Base-by-base conservation (phyloP, 2,888 invertebrate species). In the Brachylomia viminalis region DNA sequence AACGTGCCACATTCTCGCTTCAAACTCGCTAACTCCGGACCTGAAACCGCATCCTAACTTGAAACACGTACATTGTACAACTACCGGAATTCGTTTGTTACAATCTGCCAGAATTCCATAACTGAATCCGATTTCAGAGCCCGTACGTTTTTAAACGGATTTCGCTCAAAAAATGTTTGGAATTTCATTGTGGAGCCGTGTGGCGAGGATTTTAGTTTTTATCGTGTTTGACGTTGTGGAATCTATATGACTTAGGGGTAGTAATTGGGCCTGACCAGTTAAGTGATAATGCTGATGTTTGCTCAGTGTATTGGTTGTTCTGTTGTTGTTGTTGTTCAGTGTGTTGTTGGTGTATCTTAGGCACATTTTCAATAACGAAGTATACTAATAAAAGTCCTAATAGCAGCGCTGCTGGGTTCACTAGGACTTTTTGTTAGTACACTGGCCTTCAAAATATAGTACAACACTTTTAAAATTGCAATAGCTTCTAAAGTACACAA, bases 21-120 rank as follows among this genome's bases (percentile, higher is more conserved):
- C 1, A n/a, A 83, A 72, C 72, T 76, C 82, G 83, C 86, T 78
- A 74, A 72, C 52, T 72, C 47, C 45, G 30, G 2, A 42, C 27
- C 66, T 11, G 23, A 33, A 71, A 68, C 80, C 84, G n/a, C 77
- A 71, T 27, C 58, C 71, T n/a, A 56, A 70, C 54, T 47, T 59
- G 38, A 45, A 59, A 66, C 77, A 73, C 66, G 77, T 74, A 74
- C 33, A 67, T 33, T 27, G 23, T 38, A 74, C 72, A 23, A 77
- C 61, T 69, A 64, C 13, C 45, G 75, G 72, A 87, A 87, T 80
- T 68, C 86, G 74, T 85, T 83, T 87, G 83, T 83, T 42, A 76
- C 79, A 79, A 79, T 76, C 72, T 67, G 61, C n/a, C 42, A 47
- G 64, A 75, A 87, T 87, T 87, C 73, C 86, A 86, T 80, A 86